A percentile compares a stretch with the other conserved stretches of the same genome.
Conservation (phyloP, 2,888 invertebrate genomes). For the Scaptomyza reducta region DNA sequence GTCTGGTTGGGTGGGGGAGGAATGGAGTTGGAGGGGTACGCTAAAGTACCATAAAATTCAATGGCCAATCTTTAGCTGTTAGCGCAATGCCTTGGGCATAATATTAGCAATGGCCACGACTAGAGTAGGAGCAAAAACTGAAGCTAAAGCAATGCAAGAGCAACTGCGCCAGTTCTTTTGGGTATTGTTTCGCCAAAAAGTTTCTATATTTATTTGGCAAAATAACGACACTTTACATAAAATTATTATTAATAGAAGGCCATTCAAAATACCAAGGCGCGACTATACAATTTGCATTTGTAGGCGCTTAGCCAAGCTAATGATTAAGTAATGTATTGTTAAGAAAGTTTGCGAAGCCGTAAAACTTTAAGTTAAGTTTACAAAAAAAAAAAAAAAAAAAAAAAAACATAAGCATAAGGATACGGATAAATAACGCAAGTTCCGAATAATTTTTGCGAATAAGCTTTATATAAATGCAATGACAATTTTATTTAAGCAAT, state of each 20-base stretch:
- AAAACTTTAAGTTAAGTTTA: neutral
- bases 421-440: too few relatives aligned
- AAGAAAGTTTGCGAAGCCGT: neutral
- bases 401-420: neutral
- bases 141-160: constrained; percentile 31
- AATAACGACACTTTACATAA: constrained; percentile 48
- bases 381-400: too few relatives aligned
- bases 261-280: constrained; percentile 24
- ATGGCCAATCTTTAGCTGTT: constrained; percentile 73
- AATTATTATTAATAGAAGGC: constrained; percentile 54
- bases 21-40: constrained; percentile 23
- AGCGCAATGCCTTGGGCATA: constrained; percentile 65
- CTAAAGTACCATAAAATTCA: constrained; percentile 70
- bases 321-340: constrained; percentile 32
- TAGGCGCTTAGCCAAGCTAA: constrained; percentile 32
- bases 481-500: too few relatives aligned
- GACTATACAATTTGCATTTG: constrained; percentile 34
- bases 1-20: too few relatives aligned
- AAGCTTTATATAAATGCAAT: too few relatives aligned
- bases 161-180: constrained; percentile 19
- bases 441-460: too few relatives aligned
- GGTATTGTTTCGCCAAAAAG: constrained; percentile 42
- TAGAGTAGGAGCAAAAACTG: neutral
- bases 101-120: constrained; percentile 48
- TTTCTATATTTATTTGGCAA: constrained; percentile 52